These are phyloP conservation scores for Sebastes dallii DNA, from an alignment of 2,797 vertebrate genomes.

Conservation along the genomic window DNA sequence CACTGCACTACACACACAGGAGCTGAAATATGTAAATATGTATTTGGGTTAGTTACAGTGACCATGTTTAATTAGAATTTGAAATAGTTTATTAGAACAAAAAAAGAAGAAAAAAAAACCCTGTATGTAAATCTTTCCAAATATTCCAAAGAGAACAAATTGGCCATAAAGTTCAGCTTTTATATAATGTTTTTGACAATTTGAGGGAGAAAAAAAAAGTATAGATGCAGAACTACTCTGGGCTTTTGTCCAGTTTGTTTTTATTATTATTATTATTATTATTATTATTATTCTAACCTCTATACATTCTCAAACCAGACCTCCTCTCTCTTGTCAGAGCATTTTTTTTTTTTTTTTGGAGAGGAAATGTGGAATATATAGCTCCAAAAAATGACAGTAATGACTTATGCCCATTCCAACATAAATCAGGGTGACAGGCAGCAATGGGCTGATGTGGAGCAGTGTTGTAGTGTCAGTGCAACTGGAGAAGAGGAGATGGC, in stretches of 20 bases:
- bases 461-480: constrained; percentile 42
- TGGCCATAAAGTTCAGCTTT: constrained; percentile 75
- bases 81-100: constrained; percentile 83
- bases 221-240: constrained; percentile 53
- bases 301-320: constrained; percentile 51
- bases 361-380: too few species aligned
- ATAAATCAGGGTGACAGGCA: constrained; percentile 25
- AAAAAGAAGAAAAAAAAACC: constrained; percentile 38
- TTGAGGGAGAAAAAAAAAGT: constrained; percentile 30
- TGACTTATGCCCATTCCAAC: not conserved
- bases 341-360: too few species aligned
- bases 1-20: not conserved
- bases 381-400: too few species aligned
- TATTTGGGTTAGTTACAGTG: constrained; percentile 92
- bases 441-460: constrained; percentile 39
- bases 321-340: constrained; percentile 20
- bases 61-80: constrained; percentile 80
- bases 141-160: constrained; percentile 84
- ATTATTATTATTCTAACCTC: constrained; percentile 40
- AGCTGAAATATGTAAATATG: constrained; percentile 86
- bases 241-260: constrained; percentile 47
- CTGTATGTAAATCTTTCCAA: constrained; percentile 83
- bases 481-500: constrained; percentile 43
- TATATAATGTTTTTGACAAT: constrained; percentile 57
- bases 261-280: constrained; percentile 17